phyloP scores from a whole-genome alignment of 2,797 vertebrate genomes.

The Leucoraja ocellata region DNA sequence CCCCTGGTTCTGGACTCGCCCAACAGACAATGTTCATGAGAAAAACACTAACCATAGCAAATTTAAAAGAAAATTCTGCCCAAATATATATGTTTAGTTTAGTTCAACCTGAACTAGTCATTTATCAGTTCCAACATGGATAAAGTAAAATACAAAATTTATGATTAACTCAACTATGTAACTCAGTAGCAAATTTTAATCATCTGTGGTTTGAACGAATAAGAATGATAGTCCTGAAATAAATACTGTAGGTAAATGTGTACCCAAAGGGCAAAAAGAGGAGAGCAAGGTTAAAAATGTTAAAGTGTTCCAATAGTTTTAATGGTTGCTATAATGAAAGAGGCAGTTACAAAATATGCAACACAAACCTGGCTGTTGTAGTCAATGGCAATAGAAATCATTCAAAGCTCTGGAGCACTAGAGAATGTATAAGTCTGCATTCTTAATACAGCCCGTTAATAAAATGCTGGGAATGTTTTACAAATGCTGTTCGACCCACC shows the following conservation, averaged over 20 bases:
- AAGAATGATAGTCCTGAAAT: neutral
- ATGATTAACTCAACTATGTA: slow-evolving; percentile 19
- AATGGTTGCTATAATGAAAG: neutral
- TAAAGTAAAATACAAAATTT: neutral
- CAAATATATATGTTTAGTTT: neutral
- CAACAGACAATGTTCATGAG: neutral
- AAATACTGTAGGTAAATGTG: neutral
- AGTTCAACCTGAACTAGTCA: neutral
- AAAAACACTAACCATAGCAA: neutral
- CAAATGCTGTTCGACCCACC: too few relatives aligned
- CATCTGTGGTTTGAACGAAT: neutral
- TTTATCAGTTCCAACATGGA: neutral
- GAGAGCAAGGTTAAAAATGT: neutral
- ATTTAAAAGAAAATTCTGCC: neutral
- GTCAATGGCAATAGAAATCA: neutral
- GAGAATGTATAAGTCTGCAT: neutral
- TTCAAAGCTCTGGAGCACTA: neutral
- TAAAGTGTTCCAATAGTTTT: neutral
- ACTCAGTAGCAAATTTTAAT: neutral
- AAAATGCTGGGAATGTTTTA: neutral
- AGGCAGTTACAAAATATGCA: neutral
- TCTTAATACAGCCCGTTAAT: neutral
- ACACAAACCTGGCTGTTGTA: neutral
- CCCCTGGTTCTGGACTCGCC: too few relatives aligned
- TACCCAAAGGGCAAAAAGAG: neutral